Conservation (phyloP, 2,888 invertebrate genomes). For the Anoplius nigerrimus region DNA sequence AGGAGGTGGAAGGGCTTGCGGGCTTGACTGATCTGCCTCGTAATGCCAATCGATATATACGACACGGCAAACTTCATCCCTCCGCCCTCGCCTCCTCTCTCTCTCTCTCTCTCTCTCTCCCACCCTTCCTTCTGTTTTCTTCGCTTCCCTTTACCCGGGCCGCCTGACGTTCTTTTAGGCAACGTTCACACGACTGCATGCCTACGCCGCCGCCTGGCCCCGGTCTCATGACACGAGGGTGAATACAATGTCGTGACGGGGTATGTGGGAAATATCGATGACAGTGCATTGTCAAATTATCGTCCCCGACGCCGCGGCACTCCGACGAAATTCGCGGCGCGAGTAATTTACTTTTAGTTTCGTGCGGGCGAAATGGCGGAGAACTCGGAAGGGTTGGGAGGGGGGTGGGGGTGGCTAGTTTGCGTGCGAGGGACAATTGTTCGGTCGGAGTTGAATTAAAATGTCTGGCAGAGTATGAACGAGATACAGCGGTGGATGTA, state of each 20-base stretch:
- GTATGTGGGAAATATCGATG: constrained; percentile 27
- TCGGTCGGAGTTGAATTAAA: too few species aligned
- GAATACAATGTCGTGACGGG: constrained; percentile 50
- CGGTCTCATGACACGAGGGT: constrained; percentile 15
- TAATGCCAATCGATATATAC: constrained; percentile 60
- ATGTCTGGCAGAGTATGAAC: too few species aligned
- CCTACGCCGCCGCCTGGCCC: constrained; percentile 23
- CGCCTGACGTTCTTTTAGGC: constrained; percentile 48
- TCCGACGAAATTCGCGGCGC: too few species aligned
- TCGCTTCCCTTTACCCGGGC: not conserved
- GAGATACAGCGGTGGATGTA: too few species aligned
- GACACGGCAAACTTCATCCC: constrained; percentile 24
- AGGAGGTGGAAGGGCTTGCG: constrained; percentile 27
- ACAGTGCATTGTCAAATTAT: too few species aligned
- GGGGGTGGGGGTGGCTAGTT: too few species aligned
- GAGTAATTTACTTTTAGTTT: too few species aligned
- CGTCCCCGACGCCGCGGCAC: too few species aligned
- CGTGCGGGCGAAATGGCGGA: too few species aligned
- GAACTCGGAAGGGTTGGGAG: too few species aligned
- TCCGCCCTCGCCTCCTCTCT: constrained; percentile 15
- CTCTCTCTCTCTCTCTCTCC: not conserved
- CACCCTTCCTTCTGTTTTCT: not conserved
- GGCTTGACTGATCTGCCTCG: constrained; percentile 57
- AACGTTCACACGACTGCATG: constrained; percentile 44
- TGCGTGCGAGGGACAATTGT: too few species aligned